These are phyloP conservation scores for Meteorus sp. DNA, from an alignment of 1,140 invertebrate genomes.

Conservation along the genomic window DNA sequence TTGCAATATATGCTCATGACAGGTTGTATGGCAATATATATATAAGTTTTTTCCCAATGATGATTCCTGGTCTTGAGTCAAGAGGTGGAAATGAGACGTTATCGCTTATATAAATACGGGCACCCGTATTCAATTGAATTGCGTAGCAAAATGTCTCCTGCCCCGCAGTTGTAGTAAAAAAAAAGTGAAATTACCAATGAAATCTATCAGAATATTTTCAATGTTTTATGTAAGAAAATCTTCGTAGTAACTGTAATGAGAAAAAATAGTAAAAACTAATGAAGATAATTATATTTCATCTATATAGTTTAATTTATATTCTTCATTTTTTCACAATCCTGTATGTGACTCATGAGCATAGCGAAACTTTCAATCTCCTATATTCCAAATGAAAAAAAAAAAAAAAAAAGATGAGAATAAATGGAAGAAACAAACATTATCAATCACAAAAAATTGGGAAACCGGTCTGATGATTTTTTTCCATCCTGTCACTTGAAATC, in stretches of 20 bases:
- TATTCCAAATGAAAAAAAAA: background rate
- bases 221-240: too few species aligned
- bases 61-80: background rate
- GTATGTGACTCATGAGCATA: too few species aligned
- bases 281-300: too few species aligned
- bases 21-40: background rate
- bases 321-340: too few species aligned
- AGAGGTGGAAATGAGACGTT: background rate
- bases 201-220: background rate
- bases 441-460: conserved; percentile 25
- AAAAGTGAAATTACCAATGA: background rate
- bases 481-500: conserved; percentile 21
- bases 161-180: background rate
- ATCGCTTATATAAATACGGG: conserved; percentile 27
- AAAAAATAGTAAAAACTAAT: too few species aligned
- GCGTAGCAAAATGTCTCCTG: background rate
- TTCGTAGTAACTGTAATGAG: too few species aligned
- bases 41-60: conserved; percentile 11
- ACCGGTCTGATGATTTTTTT: conserved; percentile 38
- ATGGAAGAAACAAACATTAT: background rate
- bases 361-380: too few species aligned
- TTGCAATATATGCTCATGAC: background rate
- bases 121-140: conserved; percentile 13
- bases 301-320: too few species aligned
- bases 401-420: background rate